Evolutionary conservation across 2,113 vertebrate species (phyloP).

Genomic region (Bubalus kerabau): DNA sequence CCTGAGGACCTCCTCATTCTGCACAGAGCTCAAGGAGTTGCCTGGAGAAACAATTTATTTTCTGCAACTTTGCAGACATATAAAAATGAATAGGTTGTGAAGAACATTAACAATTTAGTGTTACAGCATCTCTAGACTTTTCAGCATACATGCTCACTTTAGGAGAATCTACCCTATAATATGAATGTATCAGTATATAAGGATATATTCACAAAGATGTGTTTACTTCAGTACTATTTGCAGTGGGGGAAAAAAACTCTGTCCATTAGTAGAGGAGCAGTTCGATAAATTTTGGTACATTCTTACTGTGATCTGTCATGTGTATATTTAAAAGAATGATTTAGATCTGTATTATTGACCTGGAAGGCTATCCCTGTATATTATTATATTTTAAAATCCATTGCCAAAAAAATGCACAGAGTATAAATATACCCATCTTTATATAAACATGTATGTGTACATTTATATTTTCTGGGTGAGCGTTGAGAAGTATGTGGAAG

Average conservation of each 20-base stretch:
- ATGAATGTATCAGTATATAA: neutral
- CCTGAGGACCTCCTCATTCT: neutral
- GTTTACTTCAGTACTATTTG: neutral
- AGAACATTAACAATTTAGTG: constrained; percentile 41
- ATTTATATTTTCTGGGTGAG: neutral
- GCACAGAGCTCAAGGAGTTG: neutral
- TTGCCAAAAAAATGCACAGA: neutral
- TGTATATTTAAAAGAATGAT: neutral
- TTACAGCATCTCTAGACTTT: constrained; percentile 1
- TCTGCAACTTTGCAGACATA: neutral
- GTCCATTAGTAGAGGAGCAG: neutral
- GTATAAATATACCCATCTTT: neutral
- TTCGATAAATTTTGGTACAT: neutral
- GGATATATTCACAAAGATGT: neutral
- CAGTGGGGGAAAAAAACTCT: neutral
- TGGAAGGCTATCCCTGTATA: neutral
- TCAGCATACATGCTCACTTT: neutral
- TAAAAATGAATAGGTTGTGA: constrained; percentile 37
- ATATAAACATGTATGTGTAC: neutral
- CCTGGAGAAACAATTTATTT: constrained; percentile 40
- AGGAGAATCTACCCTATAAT: neutral
- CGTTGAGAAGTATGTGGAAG: neutral
- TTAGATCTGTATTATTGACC: neutral
- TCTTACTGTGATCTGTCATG: neutral
- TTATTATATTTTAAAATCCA: neutral